phyloP scores from a whole-genome alignment of 2,113 vertebrate species.

The Baryphthengus martii region DNA sequence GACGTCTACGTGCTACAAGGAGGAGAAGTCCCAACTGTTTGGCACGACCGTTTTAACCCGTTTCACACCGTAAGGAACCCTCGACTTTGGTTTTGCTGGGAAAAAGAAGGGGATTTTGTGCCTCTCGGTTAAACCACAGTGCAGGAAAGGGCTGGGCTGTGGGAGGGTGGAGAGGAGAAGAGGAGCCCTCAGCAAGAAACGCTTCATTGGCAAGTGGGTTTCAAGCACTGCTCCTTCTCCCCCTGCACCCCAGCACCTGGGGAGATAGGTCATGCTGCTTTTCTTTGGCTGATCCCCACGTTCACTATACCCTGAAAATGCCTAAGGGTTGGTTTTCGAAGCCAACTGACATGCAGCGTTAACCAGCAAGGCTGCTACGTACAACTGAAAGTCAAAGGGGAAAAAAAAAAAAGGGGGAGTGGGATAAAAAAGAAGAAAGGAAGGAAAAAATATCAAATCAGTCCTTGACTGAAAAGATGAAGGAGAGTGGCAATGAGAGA shows the following conservation, averaged over 20 bases:
- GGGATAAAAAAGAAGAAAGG: not conserved
- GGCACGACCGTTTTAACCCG: not conserved
- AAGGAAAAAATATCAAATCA: not conserved
- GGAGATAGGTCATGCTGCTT: not conserved
- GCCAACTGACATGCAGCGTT: not conserved
- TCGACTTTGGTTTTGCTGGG: not conserved
- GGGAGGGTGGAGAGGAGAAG: not conserved
- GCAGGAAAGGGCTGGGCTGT: not conserved
- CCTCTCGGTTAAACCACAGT: not conserved
- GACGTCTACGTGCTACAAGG: rapidly evolving
- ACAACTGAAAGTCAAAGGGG: not conserved
- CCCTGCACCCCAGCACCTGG: not conserved
- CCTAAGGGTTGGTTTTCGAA: not conserved
- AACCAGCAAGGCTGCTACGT: not conserved
- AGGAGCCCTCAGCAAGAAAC: not conserved
- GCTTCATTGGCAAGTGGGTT: not conserved
- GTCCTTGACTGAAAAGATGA: not conserved
- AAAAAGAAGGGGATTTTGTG: not conserved
- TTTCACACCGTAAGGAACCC: not conserved
- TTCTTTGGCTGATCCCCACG: not conserved
- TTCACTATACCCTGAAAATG: not conserved
- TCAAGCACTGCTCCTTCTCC: not conserved
- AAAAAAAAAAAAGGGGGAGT: not conserved
- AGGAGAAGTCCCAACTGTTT: not conserved
- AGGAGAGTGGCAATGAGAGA: not conserved